Evolutionary conservation across 2,113 vertebrate genomes (phyloP).

Genomic region (Cyphomyrus discorhynchus): DNA sequence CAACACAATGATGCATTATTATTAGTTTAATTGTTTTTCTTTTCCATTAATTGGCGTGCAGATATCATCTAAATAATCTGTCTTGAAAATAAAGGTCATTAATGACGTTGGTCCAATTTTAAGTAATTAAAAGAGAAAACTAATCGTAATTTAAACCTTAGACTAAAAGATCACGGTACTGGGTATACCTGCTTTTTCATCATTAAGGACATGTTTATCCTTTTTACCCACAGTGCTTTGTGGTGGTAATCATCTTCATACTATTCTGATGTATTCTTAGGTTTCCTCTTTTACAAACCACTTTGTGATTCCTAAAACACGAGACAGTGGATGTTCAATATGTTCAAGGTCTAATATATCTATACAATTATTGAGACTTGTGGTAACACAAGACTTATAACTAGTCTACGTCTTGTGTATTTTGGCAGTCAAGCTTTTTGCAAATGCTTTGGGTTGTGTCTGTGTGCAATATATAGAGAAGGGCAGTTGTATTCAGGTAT

Average conservation of each 20-base stretch:
- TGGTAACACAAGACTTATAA: neutral
- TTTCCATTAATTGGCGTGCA: conserved; percentile 39
- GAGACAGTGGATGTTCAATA: neutral
- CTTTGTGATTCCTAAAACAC: neutral
- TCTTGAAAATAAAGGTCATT: conserved; percentile 29
- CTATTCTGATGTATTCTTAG: neutral
- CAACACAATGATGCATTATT: conserved; percentile 42
- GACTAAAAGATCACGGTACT: neutral
- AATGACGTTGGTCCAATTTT: conserved; percentile 6
- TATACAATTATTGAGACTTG: neutral
- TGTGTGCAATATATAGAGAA: neutral
- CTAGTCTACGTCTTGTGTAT: neutral
- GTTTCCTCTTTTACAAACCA: neutral
- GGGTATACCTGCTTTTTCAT: neutral
- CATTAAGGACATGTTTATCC: neutral
- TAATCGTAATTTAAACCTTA: neutral
- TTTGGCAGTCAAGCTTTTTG: neutral
- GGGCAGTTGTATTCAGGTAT: conserved; percentile 36
- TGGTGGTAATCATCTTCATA: neutral
- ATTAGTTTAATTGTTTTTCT: conserved; percentile 51
- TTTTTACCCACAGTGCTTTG: neutral
- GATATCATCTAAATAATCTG: conserved; percentile 34
- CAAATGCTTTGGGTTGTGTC: neutral
- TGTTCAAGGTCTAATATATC: neutral
- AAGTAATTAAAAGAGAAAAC: conserved; percentile 17